phyloP scores from a whole-genome alignment of 2,797 vertebrate species.

The Pipistrellus nathusii region DNA sequence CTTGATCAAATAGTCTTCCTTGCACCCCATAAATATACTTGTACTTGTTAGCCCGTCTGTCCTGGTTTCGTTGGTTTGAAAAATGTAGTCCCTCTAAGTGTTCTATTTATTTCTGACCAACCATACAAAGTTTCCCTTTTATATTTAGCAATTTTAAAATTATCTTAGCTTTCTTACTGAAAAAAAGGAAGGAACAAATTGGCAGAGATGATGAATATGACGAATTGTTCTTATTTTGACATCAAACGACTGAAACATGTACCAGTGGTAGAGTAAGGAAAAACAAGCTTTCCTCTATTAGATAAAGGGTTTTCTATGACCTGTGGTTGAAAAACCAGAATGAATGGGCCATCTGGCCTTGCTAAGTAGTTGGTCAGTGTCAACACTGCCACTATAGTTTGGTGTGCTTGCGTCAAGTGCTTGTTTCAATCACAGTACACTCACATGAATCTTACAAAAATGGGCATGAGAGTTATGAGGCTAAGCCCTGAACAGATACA shows the following conservation, averaged over 20 bases:
- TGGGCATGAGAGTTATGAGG: background rate
- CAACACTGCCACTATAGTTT: background rate
- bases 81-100: conserved; percentile 37
- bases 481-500: background rate
- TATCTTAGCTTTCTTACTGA: conserved; percentile 5
- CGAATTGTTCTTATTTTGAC: conserved; percentile 38
- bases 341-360: background rate
- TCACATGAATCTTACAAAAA: background rate
- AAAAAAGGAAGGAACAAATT: conserved; percentile 49
- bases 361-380: background rate
- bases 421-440: no score
- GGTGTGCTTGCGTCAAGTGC: background rate
- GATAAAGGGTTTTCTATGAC: background rate
- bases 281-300: background rate
- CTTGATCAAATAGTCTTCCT: conserved; percentile 46
- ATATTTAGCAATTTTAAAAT: conserved; percentile 43
- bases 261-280: background rate
- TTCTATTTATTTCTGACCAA: conserved; percentile 57
- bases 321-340: background rate
- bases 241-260: conserved; percentile 49
- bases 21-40: conserved; percentile 54
- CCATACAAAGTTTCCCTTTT: background rate
- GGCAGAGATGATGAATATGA: conserved; percentile 14
- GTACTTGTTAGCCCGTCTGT: conserved; percentile 1
- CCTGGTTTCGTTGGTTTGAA: conserved; percentile 35